These are phyloP conservation scores for Anorthoa munda DNA, from an alignment of 2,888 invertebrate genomes.

Conservation along the genomic window DNA sequence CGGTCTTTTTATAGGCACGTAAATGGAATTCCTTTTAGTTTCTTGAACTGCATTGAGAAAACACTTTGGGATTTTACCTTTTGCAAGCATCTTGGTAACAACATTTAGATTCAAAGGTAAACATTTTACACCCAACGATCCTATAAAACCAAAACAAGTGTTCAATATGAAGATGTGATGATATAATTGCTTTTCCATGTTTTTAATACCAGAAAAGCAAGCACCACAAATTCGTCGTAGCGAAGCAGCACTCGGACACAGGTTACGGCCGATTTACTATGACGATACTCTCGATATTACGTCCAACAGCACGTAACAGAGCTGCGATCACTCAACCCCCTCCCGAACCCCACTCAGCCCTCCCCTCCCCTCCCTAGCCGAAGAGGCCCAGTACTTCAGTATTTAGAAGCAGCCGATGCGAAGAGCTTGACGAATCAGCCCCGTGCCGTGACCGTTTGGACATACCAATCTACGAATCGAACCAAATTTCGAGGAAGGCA, in stretches of 20 bases:
- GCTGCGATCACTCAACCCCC: constrained; percentile 79
- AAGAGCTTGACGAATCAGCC: constrained; percentile 82
- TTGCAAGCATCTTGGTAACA: constrained; percentile 36
- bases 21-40: constrained; percentile 40
- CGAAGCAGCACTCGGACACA: constrained; percentile 73
- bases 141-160: constrained; percentile 15
- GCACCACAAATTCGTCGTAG: constrained; percentile 69
- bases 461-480: constrained; percentile 68
- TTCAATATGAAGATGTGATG: neutral
- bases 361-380: constrained; percentile 37
- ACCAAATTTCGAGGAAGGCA: constrained; percentile 72
- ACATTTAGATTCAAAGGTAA: constrained; percentile 22
- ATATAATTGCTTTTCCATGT: neutral
- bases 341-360: constrained; percentile 56
- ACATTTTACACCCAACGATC: neutral
- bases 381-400: constrained; percentile 69
- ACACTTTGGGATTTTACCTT: constrained; percentile 36
- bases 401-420: constrained; percentile 71
- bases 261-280: constrained; percentile 85
- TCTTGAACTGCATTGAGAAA: constrained; percentile 39
- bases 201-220: neutral
- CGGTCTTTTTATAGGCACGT: constrained; percentile 10
- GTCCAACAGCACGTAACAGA: constrained; percentile 82
- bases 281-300: constrained; percentile 83
- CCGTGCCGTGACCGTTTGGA: constrained; percentile 78